Conservation (phyloP, 2,113 vertebrate genomes). For the Leiothrix lutea region DNA sequence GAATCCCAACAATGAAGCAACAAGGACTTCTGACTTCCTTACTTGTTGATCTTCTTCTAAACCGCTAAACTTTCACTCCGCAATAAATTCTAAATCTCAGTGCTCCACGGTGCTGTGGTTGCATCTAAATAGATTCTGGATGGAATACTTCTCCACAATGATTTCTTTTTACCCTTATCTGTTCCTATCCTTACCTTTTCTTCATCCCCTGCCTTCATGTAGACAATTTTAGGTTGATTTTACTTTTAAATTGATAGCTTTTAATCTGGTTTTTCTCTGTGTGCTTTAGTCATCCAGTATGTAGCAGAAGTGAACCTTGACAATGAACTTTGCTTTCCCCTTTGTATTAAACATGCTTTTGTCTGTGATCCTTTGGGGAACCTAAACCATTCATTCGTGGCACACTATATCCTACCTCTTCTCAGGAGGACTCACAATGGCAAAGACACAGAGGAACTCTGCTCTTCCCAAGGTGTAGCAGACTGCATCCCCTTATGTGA, state of each 20-base stretch:
- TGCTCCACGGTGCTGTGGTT: rapidly evolving
- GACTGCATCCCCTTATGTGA: background rate
- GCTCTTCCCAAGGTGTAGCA: background rate
- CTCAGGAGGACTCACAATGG: background rate
- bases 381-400: rapidly evolving
- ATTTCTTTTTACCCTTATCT: background rate
- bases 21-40: background rate
- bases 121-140: background rate
- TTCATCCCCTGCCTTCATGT: background rate
- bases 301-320: background rate
- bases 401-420: background rate
- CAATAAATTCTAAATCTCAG: background rate
- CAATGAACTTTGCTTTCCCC: background rate
- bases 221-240: background rate
- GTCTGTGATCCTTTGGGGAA: background rate
- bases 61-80: background rate
- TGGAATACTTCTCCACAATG: background rate
- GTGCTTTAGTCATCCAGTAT: background rate
- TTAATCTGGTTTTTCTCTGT: background rate
- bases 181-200: background rate
- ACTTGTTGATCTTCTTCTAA: background rate
- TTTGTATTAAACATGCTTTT: background rate
- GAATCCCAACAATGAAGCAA: background rate
- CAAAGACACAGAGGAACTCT: background rate
- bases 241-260: background rate